Base-by-base conservation (phyloP, 2,113 vertebrate genomes). In the Syrmaticus mikado region DNA sequence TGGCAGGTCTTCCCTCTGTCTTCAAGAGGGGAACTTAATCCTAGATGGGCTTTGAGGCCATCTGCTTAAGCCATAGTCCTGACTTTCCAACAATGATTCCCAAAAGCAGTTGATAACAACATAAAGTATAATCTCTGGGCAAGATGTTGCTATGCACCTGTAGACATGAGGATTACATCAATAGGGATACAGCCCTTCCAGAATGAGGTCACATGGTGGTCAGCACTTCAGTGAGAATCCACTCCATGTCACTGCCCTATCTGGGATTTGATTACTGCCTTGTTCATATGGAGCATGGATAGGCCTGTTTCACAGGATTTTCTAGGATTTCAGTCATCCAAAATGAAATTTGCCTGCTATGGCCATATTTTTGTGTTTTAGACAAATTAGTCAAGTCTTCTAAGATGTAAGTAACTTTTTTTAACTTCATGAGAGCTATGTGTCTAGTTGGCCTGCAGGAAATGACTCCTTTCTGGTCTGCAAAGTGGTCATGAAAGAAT, bases 401-500 rank as follows among this genome's bases (percentile, higher is more conserved):
- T 19, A 13, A 17, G 25, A 52, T 46, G 19, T 5, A 52, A 65
- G 28, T 18, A 25, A 62, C 13, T 84, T 77, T 32, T n/a, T 19
- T 41, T 28, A 45, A n/a, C 10, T 57, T 73, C 41, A n/a, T 38
- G 55, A 81, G 27, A 73, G 36, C 28, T 57, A 22, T 6, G 8
- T 34, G 8, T 46, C 16, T 38, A 55, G 36, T 28, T 41, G 8
- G 40, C 5, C 27, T 71, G 38, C 10, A 46, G 41, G 20, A 58
- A 17, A 48, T 19, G 19, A 12, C 10, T 74, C 36, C 38, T 67
- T 53, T 9, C 66, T 66, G 32, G 50, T 71, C 41, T 40, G 41
- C 27, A 53, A 24, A 40, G 9, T 2, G 7, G 19, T 13, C 0
- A 0, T 19, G 52, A 48, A 66, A 78, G 36, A 21, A 46, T 6